Conservation (phyloP, 1,140 invertebrate genomes). For the Choristoneura fumiferana region DNA sequence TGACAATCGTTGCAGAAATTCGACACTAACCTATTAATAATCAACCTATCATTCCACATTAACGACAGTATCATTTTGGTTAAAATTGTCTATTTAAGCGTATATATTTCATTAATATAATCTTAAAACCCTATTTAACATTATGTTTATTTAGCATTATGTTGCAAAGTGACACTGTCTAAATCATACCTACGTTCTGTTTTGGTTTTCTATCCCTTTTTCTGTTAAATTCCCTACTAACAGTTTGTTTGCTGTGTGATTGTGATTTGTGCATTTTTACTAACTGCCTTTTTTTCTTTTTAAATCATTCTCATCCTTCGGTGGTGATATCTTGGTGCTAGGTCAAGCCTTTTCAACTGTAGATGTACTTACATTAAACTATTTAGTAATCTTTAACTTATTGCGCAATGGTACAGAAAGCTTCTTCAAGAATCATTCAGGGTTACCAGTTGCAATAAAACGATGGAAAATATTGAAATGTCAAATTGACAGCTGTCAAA, state of each 20-base stretch:
- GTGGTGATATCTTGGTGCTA: constrained; percentile 72
- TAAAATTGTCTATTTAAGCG: neutral
- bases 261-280: constrained; percentile 61
- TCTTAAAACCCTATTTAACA: constrained; percentile 14
- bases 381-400: constrained; percentile 6
- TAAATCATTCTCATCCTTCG: constrained; percentile 40
- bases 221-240: constrained; percentile 49
- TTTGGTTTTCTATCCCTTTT: constrained; percentile 40
- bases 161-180: constrained; percentile 43
- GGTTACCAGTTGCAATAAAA: constrained; percentile 41
- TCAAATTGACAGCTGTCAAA: constrained; percentile 62
- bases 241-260: constrained; percentile 52
- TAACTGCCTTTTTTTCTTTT: constrained; percentile 59
- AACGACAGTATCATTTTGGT: constrained; percentile 13
- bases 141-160: constrained; percentile 20
- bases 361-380: constrained; percentile 33
- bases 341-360: constrained; percentile 46
- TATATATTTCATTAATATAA: too few relatives aligned
- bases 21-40: constrained; percentile 37
- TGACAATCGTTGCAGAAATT: constrained; percentile 47
- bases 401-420: constrained; percentile 37
- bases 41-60: neutral
- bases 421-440: constrained; percentile 40
- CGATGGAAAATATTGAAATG: constrained; percentile 45
- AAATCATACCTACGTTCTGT: constrained; percentile 22